Base-by-base conservation (phyloP, 2,888 invertebrate genomes). In the Eupithecia pulchellata region DNA sequence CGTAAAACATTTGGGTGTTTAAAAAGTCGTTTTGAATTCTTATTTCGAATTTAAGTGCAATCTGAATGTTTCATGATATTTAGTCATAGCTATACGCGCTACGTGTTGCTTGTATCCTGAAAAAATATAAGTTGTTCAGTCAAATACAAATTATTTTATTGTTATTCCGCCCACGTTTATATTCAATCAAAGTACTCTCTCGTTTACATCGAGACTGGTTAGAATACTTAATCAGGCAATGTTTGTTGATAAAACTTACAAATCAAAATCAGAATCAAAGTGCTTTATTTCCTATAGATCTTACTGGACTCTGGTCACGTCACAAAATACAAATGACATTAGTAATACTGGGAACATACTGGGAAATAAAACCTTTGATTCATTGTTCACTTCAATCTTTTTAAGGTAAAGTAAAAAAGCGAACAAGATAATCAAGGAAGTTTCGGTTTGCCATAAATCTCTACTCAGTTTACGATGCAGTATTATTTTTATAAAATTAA, bases 141-240 rank as follows among this genome's bases (percentile, higher is more conserved):
- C 14, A 17, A 57, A 57, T 57, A 17, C 2, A 47, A 20, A 47
- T 57, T 29, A 20, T 57, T 27, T 5, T 57, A 17, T 61, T 34
- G 25, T 61, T 52, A 71, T 66, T 64, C 71, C n/a, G 20, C 39
- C 20, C 71, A 71, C 67, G 64, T 60, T 36, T 63, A 52, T 39
- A 67, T 67, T 67, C 47, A 67, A 71, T 71, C 71, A 67, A 71
- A 71, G 52, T 57, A 55, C 60, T 55, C 32, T 25, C 71, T 71
- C 55, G 71, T 67, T 67, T 71, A 71, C 60, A 64, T 64, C 64
- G 36, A 27, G 60, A 8, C 71, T 39, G 60, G 17, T 27, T 60
- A n/a, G 71, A 67, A 71, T 71, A 67, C 60, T 30, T 61, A 67
- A 71, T 5, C 20, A 34, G 32, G 32, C 6, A n/a, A 34, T 60